Conservation (phyloP, 2,888 invertebrate genomes). For the Melolontha melolontha region DNA sequence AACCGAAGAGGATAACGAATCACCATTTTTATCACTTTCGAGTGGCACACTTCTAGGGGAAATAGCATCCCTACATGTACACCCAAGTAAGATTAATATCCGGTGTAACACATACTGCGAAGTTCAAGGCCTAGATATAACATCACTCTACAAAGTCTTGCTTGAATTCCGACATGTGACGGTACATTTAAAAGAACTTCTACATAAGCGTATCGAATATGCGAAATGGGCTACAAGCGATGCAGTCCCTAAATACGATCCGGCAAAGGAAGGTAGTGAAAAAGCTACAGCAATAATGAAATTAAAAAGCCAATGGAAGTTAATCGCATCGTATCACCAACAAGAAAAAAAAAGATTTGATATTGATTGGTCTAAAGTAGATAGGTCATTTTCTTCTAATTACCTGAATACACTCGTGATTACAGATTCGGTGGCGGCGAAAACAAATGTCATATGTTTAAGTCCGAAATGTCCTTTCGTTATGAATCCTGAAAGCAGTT, state of each 20-base stretch:
- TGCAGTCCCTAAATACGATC: conserved; percentile 30
- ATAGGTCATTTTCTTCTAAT: conserved; percentile 38
- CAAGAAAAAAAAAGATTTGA: conserved; percentile 20
- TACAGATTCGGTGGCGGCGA: conserved; percentile 31
- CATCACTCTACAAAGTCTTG: conserved; percentile 26
- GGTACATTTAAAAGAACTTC: conserved; percentile 1
- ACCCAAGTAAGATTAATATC: conserved; percentile 55
- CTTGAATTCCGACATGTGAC: conserved; percentile 22
- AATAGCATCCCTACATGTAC: conserved; percentile 65
- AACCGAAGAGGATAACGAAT: conserved; percentile 69
- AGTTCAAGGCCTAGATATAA: conserved; percentile 65
- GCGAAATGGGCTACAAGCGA: conserved; percentile 40
- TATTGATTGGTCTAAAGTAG: conserved; percentile 32
- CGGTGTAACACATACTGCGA: conserved; percentile 64
- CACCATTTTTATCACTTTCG: conserved; percentile 68
- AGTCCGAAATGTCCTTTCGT: conserved; percentile 66
- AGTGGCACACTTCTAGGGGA: conserved; percentile 69
- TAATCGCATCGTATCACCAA: conserved; percentile 10
- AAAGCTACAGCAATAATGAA: conserved; percentile 27
- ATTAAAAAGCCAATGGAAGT: conserved; percentile 39
- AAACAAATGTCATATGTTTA: conserved; percentile 57
- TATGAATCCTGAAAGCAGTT: conserved; percentile 64
- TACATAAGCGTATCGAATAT: conserved; percentile 27
- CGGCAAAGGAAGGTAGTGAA: conserved; percentile 11
- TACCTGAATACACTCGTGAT: conserved; percentile 42